Evolutionary conservation across 2,888 invertebrate species (phyloP).

Genomic region (Callosobruchus maculatus): DNA sequence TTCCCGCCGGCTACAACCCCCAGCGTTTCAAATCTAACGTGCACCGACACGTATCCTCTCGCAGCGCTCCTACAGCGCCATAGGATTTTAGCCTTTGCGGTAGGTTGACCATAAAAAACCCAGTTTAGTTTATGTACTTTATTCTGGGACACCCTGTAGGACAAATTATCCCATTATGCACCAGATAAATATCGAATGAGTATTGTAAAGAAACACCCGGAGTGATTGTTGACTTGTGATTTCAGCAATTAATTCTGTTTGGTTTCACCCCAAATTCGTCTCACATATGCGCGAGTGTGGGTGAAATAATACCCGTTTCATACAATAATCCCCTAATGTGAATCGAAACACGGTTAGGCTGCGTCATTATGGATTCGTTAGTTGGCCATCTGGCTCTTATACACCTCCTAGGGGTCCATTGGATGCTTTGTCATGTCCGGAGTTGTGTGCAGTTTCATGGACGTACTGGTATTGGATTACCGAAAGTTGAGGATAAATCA

Average conservation of each 20-base stretch:
- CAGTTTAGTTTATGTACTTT: too few relatives aligned
- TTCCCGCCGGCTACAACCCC: too few relatives aligned
- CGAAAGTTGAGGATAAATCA: too few relatives aligned
- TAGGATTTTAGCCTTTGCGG: too few relatives aligned
- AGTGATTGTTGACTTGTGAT: background rate
- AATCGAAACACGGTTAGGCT: background rate
- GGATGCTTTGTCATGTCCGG: background rate
- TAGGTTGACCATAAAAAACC: too few relatives aligned
- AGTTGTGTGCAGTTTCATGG: background rate
- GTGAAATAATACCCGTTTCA: background rate
- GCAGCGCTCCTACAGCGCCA: too few relatives aligned
- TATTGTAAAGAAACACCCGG: too few relatives aligned
- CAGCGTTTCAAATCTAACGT: too few relatives aligned
- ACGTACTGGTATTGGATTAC: background rate
- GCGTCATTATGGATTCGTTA: background rate
- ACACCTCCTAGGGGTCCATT: background rate
- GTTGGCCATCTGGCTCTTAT: background rate
- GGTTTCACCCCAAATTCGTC: background rate
- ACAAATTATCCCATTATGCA: too few relatives aligned
- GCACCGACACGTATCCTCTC: too few relatives aligned
- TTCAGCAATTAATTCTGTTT: background rate
- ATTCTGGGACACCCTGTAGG: too few relatives aligned
- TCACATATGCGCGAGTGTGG: background rate
- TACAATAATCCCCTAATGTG: background rate
- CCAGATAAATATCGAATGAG: too few relatives aligned